Base-by-base conservation (phyloP, 2,797 vertebrate species). In the Setipinna tenuifilis region DNA sequence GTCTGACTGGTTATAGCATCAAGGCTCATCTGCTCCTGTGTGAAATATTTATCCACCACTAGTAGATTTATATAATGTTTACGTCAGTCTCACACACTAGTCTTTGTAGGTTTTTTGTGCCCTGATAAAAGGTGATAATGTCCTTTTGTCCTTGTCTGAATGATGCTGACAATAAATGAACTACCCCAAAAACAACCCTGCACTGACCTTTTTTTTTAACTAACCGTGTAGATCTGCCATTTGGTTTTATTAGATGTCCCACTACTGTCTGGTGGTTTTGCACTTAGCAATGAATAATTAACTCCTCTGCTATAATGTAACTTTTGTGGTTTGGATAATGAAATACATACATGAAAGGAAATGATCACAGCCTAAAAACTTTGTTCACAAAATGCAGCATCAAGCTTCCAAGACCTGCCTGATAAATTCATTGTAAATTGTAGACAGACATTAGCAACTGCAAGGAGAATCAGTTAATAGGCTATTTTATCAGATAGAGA, bases 131-230 rank as follows among this genome's bases (percentile, higher is more conserved):
- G 71, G 71, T 92, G 91, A 92, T 78, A 81, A 89, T 88, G 81
- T 92, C 81, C 84, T 80, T 88, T 91, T 90, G 89, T 82, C 88
- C 89, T 91, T 88, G 90, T 93, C 90, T 94, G 92, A 91, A 93
- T 90, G 92, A 90, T 93, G 93, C 92, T 94, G 93, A 87, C 93
- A 94, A 94, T 94, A 93, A 95, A 95, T 87, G 83, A 90, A 89
- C 71, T 88, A 90, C 87, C 86, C 91, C 88, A 90, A 86, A 90
- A 91, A 89, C 85, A 25, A 1, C 85, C 59, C 21, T 28, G 6
- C 89, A 50, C 87, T 92, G 87, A 88, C 2, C 28, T 10, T 84
- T 86, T 10, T 84, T 86, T 71, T 80, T 19, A 54, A 54, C 50
- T 54, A 54, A 54, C 50, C 50, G 9, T 54, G 50, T 1, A 14